Evolutionary conservation across 1,140 invertebrate genomes (phyloP).

Genomic region (Heterodera carotae): DNA sequence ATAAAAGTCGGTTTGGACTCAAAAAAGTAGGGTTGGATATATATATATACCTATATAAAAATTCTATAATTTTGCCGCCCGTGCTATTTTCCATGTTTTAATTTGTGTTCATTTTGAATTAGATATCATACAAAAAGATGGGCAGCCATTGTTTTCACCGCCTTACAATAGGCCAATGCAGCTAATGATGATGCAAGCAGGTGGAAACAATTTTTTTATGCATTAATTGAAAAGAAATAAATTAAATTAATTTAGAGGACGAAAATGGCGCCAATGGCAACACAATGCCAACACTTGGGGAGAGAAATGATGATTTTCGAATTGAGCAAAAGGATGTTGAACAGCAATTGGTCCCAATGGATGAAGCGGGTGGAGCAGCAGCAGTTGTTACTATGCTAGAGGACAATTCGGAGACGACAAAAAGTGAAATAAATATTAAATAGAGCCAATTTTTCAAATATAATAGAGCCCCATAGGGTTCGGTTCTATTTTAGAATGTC

Average conservation of each 20-base stretch:
- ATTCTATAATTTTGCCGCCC: too few relatives aligned
- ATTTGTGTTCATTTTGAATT: neutral
- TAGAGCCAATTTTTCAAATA: too few relatives aligned
- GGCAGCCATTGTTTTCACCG: neutral
- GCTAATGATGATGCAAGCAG: neutral
- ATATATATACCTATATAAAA: too few relatives aligned
- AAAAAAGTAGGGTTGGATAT: too few relatives aligned
- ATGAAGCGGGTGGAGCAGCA: neutral
- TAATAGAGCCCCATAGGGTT: too few relatives aligned
- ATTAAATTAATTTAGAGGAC: neutral
- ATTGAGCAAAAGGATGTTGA: neutral
- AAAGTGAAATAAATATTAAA: too few relatives aligned
- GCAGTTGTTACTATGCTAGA: neutral
- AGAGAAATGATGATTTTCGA: slow-evolving; percentile 5
- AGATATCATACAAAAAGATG: neutral
- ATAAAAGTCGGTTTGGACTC: too few relatives aligned
- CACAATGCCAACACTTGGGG: neutral
- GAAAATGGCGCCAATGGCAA: neutral
- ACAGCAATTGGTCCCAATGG: neutral
- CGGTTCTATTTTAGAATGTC: too few relatives aligned
- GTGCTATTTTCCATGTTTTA: too few relatives aligned
- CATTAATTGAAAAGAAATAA: too few relatives aligned
- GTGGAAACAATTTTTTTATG: neutral
- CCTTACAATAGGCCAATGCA: slow-evolving; percentile 3
- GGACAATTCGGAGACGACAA: neutral